A percentile compares a stretch with the other conserved stretches of the same genome.
Evolutionary conservation across 2,888 invertebrate species (phyloP).

Genomic region (Pegoplata infirma): DNA sequence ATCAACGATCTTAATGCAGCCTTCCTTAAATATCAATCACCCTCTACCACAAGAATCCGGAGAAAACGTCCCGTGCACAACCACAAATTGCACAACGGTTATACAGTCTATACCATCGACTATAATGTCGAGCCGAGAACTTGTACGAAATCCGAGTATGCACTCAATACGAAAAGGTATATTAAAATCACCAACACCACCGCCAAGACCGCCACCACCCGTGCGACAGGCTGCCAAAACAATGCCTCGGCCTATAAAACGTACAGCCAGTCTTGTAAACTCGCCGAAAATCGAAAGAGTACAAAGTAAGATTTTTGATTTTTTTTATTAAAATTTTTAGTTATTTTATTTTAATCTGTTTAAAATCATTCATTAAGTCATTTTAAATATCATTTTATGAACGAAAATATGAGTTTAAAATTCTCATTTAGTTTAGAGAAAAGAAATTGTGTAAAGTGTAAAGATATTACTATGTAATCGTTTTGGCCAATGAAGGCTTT

Average conservation of each 20-base stretch:
- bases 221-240: background rate
- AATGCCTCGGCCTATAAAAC: conserved; percentile 65
- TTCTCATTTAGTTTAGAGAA: background rate
- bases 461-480: no score
- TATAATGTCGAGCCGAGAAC: conserved; percentile 61
- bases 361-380: background rate
- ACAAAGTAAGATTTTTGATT: conserved; percentile 72
- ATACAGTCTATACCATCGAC: conserved; percentile 58
- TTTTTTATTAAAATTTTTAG: conserved; percentile 8
- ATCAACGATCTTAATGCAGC: conserved; percentile 68
- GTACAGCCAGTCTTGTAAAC: conserved; percentile 64
- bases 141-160: conserved; percentile 38
- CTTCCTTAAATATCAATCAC: conserved; percentile 72
- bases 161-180: conserved; percentile 64
- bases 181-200: conserved; percentile 69
- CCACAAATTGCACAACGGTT: conserved; percentile 51
- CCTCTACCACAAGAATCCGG: conserved; percentile 30
- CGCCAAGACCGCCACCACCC: conserved; percentile 71
- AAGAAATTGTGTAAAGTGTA: background rate
- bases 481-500: no score
- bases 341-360: conserved; percentile 28
- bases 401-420: background rate
- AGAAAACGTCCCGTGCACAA: conserved; percentile 30
- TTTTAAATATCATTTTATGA: background rate
- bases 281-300: conserved; percentile 69